Evolutionary conservation across 2,888 invertebrate species (phyloP), one percentile per base, ranked within the genome.

Genomic region (Hyles lineata): DNA sequence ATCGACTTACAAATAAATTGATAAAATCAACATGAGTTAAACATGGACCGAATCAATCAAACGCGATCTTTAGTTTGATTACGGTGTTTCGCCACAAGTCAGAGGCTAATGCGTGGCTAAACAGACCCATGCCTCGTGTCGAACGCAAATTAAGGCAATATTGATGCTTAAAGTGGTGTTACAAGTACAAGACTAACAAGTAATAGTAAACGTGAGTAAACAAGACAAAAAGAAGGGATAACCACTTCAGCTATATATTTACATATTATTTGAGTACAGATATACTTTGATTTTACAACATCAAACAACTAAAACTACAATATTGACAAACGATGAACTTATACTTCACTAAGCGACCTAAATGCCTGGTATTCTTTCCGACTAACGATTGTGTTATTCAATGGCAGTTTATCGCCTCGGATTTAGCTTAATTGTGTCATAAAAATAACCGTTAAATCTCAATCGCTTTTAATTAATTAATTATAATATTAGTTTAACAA

Each of bases 81-180:
- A 78, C 71, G 80, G 75, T 74, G 72, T 80, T 79, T 73, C 29
- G 79, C 76, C 75, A 76, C 61, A 74, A 74, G 80, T 80, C 84
- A 84, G 72, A 84, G 83, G 82, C 77, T 81, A 83, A 82, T 71
- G 77, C 74, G 72, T 73, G 55, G 19, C 55, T 73, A 74, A 71
- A 70, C 73, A 74, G 83, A 83, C 80, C 83, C 78, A 77, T 70
- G 72, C 77, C 77, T 79, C 77, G 74, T 75, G 76, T 80, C 75
- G 73, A 80, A 83, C 82, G 81, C 78, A 77, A 87, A 86, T 87
- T 81, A 87, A 85, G 80, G 82, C 79, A 87, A 87, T 86, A 79
- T 76, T 81, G 76, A 79, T 67, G 73, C 76, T 75, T 75, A 80
- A 72, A 79, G 76, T 75, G 70, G 79, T 76, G 77, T 76, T 69